Base-by-base conservation (phyloP, 2,888 invertebrate species). In the Calephelis perditalis region DNA sequence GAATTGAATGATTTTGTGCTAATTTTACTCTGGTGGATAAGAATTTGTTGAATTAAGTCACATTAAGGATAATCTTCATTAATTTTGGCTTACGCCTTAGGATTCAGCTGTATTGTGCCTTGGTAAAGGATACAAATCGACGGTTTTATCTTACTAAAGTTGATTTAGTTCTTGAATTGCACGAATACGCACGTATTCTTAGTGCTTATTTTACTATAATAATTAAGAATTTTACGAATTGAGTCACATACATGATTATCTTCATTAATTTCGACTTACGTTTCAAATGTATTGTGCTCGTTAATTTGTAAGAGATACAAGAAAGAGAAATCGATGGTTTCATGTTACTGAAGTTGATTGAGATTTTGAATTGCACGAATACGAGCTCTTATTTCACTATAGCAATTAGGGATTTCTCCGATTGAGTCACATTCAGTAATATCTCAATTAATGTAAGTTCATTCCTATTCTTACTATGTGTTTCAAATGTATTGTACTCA, bases 281-380 rank as follows among this genome's bases (percentile, higher is more conserved):
- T 36, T 47, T 37, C 59, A 55, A 52, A n/a, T 43, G 9, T 57
- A 11, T 57, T 56, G 46, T 55, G 15, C 7, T 49, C 12, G 26
- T 9, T 49, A 26, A 12, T 49, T 26, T 8, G 26, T 9, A 15
- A 49, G 15, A 15, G 26, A 49, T 49, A 10, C 15, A 26, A 12
- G n/a, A n/a, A n/a, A n/a, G n/a, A n/a, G n/a, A n/a, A 47, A 9
- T 9, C 26, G 49, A 49, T 49, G 9, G 12, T 47, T 47, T 15
- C n/a, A n/a, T 6, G 47, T 47, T 5, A 77, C 71, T 70, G 71
- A 74, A 79, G 72, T 75, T 81, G 77, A 80, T 79, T 79, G 77
- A 74, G 71, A 72, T 76, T 77, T 76, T 73, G 69, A 77, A 71
- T 70, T 67, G 70, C 67, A 67, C 61, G 68, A 68, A 73, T 70